Percentiles rank a stretch among this genome's conserved stretches.
Conservation (phyloP, 2,888 invertebrate species). For the Mycogona germanica region DNA sequence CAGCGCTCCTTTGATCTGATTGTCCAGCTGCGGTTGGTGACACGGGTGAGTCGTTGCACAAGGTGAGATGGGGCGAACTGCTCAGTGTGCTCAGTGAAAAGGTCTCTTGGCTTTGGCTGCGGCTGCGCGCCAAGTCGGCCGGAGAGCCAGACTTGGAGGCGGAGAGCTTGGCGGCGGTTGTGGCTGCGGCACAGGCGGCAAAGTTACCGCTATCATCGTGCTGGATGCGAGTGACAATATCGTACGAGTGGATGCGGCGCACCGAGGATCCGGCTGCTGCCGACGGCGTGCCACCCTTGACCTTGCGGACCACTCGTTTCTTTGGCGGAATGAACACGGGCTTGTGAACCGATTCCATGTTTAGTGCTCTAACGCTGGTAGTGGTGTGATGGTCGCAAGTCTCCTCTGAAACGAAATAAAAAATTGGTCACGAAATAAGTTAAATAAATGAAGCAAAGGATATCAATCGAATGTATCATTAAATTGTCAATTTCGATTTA, state of each 20-base stretch:
- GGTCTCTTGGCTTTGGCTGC: constrained; percentile 7
- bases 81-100: not conserved
- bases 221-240: constrained; percentile 15
- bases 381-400: no score
- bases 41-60: constrained; percentile 3
- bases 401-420: not conserved
- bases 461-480: no score
- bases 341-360: constrained; percentile 13
- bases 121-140: not conserved
- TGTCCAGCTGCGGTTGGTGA: not conserved
- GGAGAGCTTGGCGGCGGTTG: not conserved
- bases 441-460: no score
- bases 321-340: constrained; percentile 18
- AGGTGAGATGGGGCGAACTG: not conserved
- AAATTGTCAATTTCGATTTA: no score
- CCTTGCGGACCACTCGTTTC: constrained; percentile 13
- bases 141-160: not conserved
- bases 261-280: not conserved
- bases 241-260: constrained; percentile 18
- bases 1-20: not conserved
- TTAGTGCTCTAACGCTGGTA: no score
- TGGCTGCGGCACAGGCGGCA: not conserved
- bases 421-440: no score
- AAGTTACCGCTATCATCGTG: not conserved
- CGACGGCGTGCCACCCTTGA: not conserved